Conservation (phyloP, 2,113 vertebrate species). For the Tupaia chinensis region DNA sequence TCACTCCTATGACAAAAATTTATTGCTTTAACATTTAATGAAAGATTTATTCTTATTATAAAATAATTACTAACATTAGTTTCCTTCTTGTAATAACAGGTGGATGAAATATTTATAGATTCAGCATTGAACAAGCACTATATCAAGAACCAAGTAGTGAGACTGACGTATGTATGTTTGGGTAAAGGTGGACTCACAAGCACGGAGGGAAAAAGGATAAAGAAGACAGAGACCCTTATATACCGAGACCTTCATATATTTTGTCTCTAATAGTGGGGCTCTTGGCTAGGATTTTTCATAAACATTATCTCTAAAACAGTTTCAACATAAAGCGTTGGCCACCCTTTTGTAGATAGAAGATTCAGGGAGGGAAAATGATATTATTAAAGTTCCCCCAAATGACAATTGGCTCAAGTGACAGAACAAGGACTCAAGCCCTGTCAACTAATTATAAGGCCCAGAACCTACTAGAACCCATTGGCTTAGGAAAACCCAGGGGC, state of each 20-base stretch:
- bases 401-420: background rate
- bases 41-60: background rate
- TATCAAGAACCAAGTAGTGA: constrained; percentile 68
- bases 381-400: background rate
- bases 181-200: background rate
- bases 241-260: background rate
- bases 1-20: background rate
- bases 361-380: background rate
- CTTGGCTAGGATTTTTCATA: background rate
- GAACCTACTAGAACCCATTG: background rate
- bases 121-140: constrained; percentile 67
- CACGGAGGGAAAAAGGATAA: background rate
- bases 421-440: background rate
- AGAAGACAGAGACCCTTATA: background rate
- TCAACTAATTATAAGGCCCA: background rate
- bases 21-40: constrained; percentile 48
- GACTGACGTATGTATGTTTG: constrained; percentile 76
- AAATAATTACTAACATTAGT: constrained; percentile 50
- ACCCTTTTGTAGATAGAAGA: background rate
- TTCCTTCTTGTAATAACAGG: constrained; percentile 69
- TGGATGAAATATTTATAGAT: constrained; percentile 77
- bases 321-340: background rate
- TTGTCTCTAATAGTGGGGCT: background rate
- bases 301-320: background rate
- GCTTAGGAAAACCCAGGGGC: background rate